phyloP scores from a whole-genome alignment of 2,113 vertebrate species.

The Malurus alboscapulatus region DNA sequence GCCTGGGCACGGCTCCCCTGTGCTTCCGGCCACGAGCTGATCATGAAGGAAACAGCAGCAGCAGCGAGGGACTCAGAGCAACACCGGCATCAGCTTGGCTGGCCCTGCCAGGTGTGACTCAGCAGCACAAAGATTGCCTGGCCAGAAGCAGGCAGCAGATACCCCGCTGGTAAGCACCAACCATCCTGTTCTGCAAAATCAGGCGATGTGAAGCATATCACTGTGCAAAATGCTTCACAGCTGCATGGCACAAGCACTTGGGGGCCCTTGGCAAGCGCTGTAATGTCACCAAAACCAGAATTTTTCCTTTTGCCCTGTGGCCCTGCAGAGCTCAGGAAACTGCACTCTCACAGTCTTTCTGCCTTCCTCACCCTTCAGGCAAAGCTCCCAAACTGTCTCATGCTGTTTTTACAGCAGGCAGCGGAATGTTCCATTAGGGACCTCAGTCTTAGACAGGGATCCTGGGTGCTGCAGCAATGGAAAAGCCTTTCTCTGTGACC shows the following conservation, averaged over 20 bases:
- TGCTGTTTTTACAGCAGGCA: neutral
- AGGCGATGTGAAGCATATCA: accelerated
- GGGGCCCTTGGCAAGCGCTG: neutral
- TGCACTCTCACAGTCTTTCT: neutral
- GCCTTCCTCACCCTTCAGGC: neutral
- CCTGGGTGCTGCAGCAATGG: neutral
- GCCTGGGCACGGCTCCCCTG: accelerated
- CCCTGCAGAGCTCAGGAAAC: neutral
- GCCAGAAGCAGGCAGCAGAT: neutral
- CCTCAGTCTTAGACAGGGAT: neutral
- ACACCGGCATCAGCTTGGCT: neutral
- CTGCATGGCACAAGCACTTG: accelerated
- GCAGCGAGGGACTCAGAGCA: neutral
- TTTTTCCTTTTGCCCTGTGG: neutral
- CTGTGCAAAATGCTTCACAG: neutral
- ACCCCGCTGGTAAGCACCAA: neutral
- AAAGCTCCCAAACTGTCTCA: neutral
- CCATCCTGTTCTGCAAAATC: neutral
- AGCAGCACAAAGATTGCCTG: neutral
- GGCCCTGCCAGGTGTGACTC: neutral
- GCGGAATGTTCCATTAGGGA: neutral
- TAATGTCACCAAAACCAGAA: neutral
- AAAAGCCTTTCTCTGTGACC: neutral
- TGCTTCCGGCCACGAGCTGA: neutral
- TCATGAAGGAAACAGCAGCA: neutral